Conservation (phyloP, 2,797 vertebrate genomes). For the Agapornis canus region DNA sequence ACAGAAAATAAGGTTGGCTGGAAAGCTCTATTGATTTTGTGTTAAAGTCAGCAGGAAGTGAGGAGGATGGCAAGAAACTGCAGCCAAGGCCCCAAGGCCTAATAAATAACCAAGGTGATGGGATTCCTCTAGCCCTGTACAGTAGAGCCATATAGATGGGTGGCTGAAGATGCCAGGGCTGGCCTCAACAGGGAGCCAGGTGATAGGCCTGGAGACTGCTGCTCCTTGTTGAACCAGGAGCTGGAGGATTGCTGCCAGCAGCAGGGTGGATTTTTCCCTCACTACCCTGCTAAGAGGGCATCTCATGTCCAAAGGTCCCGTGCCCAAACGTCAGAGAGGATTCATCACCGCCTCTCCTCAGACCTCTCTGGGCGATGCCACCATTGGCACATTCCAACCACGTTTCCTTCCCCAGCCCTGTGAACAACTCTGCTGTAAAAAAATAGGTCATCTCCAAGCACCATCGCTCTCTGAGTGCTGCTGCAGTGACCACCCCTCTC, state of each 20-base stretch:
- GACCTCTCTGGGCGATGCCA: neutral
- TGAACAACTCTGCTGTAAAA: neutral
- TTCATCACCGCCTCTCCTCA: too few species aligned
- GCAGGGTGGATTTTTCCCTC: neutral
- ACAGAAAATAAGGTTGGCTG: neutral
- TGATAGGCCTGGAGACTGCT: neutral
- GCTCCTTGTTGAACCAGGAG: neutral
- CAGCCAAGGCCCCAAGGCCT: neutral
- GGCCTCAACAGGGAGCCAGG: accelerated
- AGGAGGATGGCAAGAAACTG: neutral
- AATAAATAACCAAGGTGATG: too few species aligned
- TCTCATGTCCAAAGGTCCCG: neutral
- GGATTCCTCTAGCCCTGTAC: neutral
- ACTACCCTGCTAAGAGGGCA: accelerated
- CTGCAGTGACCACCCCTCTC: neutral
- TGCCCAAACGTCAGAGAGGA: neutral
- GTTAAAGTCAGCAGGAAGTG: neutral
- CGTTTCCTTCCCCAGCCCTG: neutral
- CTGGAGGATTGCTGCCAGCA: accelerated
- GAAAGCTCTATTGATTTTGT: neutral
- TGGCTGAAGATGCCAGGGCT: neutral
- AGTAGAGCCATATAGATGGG: accelerated
- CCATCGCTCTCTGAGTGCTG: neutral
- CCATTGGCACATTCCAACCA: neutral
- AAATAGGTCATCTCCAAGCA: neutral